These are phyloP conservation scores for Drosophila dunni DNA, from an alignment of 1,140 invertebrate species.

Conservation along the genomic window DNA sequence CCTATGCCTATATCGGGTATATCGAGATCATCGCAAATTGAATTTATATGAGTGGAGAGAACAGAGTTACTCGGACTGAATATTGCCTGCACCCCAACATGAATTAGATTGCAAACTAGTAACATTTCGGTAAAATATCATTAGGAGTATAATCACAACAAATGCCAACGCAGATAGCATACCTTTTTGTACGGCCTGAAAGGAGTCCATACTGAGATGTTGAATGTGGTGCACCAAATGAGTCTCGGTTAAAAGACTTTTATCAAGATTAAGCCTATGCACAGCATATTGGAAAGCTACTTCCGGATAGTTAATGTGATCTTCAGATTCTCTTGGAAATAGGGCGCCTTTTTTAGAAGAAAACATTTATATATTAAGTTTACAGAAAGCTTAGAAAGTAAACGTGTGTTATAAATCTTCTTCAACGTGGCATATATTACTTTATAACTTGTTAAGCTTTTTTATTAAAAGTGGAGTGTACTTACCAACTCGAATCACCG, in stretches of 20 bases:
- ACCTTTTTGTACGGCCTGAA: conserved; percentile 95
- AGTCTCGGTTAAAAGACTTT: conserved; percentile 91
- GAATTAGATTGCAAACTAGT: conserved; percentile 93
- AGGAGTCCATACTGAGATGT: conserved; percentile 93
- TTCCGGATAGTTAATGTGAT: conserved; percentile 88
- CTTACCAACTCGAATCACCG: conserved; percentile 27
- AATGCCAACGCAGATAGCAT: neutral
- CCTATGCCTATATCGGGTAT: conserved; percentile 78
- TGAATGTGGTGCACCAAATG: conserved; percentile 95
- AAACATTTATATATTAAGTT: neutral
- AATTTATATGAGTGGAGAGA: conserved; percentile 94
- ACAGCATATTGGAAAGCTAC: conserved; percentile 96
- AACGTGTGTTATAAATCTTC: too few relatives aligned
- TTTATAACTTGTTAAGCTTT: too few relatives aligned
- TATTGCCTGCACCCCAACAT: conserved; percentile 93
- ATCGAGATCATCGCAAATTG: conserved; percentile 91
- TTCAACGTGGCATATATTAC: too few relatives aligned
- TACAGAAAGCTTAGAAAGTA: too few relatives aligned
- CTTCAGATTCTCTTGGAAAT: conserved; percentile 93
- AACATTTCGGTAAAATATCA: neutral
- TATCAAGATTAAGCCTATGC: conserved; percentile 94
- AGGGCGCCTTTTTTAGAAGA: conserved; percentile 88
- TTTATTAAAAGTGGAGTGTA: neutral
- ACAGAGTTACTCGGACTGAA: conserved; percentile 94
- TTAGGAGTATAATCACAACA: neutral